phyloP scores from a whole-genome alignment of 2,113 vertebrate genomes.

The Podarcis cretensis region DNA sequence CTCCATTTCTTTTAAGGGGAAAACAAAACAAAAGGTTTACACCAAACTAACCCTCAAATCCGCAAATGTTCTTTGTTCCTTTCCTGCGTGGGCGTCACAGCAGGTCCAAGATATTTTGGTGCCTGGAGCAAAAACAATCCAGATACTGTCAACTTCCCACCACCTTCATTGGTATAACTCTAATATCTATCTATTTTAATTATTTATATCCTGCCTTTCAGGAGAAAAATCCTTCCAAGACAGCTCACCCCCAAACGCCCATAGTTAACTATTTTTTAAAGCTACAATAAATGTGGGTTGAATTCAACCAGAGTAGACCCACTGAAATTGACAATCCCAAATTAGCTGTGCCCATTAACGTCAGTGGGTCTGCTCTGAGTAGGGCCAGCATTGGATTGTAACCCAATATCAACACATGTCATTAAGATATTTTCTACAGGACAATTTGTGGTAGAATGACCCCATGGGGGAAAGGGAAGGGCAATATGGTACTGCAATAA shows the following conservation, averaged over 20 bases:
- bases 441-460: neutral
- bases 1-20: slow-evolving; percentile 8
- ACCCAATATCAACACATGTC: no score
- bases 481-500: neutral
- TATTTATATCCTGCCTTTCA: neutral
- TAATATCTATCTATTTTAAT: neutral
- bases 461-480: neutral
- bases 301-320: no score
- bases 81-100: neutral
- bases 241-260: neutral
- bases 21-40: neutral
- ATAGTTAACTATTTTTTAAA: no score
- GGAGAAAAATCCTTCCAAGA: neutral
- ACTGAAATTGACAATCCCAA: no score
- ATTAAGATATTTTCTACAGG: neutral
- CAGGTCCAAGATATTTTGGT: neutral
- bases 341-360: no score
- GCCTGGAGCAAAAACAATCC: neutral
- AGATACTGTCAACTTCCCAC: no score
- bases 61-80: neutral
- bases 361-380: no score
- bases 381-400: no score
- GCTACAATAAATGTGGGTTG: no score
- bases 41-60: neutral
- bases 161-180: neutral